Evolutionary conservation across 2,113 vertebrate species (phyloP), one percentile per base, ranked within the genome.

Genomic region (Platysteira castanea): DNA sequence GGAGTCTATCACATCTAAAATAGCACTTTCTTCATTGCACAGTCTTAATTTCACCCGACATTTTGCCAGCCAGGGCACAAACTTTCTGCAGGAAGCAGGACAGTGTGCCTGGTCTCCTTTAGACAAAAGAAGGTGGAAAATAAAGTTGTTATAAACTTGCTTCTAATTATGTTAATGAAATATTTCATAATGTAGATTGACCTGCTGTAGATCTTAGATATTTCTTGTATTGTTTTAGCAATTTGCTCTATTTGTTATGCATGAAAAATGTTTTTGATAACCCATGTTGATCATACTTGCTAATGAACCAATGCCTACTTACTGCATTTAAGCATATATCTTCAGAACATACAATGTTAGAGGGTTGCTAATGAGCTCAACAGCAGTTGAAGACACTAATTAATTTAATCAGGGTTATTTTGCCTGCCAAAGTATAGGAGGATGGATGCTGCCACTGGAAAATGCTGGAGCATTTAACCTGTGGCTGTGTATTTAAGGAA

Each of bases 21-120:
- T 91, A 91, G 37, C 21, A 41, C 76, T 95, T 88, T 91, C 61
- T 93, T 56, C 64, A 74, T 73, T 68, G 21, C 37, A 59, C 41
- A 81, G 64, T 96, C 82, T 95, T 96, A 64, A 95, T 96, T 93
- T 97, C 78, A 96, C 89, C 60, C 95, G 94, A 95, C 59, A 84
- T 79, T 94, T 83, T 90, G 75, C 70, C 61, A 89, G 60, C 64
- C 69, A 93, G 60, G 54, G 42, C 78, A 86, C 35, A 89, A 75
- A n/a, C 49, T 93, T 96, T 78, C 60, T 96, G 44, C 60, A 87
- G 70, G 93, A 91, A 96, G 35, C 37, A 85, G 37, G 28, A 80
- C 28, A 76, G 13, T 60, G 71, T 54, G 42, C n/a, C 22, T 71
- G 31, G 19, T 93, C 87, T 95, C 46, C 60, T 64, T 67, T 57